A percentile compares a stretch with the other conserved stretches of the same genome.
phyloP scores from a whole-genome alignment of 92 coral and sea anemone species.

The Umimayanthus chanpuru region DNA sequence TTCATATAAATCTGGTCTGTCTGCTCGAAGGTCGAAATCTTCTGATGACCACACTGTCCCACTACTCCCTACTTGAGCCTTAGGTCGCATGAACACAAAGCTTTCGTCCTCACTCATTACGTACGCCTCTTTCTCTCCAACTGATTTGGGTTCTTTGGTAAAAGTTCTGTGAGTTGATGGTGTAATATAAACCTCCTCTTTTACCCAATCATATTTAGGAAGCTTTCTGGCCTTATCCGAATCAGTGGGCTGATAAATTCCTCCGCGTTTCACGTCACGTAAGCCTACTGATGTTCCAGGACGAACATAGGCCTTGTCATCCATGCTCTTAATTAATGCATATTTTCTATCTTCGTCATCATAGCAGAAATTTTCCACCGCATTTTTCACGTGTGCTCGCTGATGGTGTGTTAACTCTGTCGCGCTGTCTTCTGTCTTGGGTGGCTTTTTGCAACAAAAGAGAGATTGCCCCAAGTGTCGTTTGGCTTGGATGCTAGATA shows the following conservation, averaged over 20 bases:
- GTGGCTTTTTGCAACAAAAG: constrained; percentile 69
- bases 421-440: constrained; percentile 60
- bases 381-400: constrained; percentile 68
- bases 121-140: constrained; percentile 47
- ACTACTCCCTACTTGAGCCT: constrained; percentile 58
- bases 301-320: constrained; percentile 61
- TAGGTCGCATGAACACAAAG: constrained; percentile 67
- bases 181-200: constrained; percentile 57
- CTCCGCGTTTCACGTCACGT: constrained; percentile 47
- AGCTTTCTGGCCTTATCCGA: constrained; percentile 50
- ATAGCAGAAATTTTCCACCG: constrained; percentile 49
- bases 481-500: constrained; percentile 67
- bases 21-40: constrained; percentile 48
- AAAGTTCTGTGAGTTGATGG: constrained; percentile 63
- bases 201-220: constrained; percentile 73
- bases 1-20: constrained; percentile 49
- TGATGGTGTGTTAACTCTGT: constrained; percentile 59
- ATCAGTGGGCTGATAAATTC: constrained; percentile 58
- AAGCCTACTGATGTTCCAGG: constrained; percentile 64
- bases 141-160: constrained; percentile 52
- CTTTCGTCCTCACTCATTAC: constrained; percentile 56
- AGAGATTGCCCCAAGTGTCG: constrained; percentile 59
- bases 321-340: constrained; percentile 48
- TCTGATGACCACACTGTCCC: constrained; percentile 62
- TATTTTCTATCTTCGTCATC: constrained; percentile 56